Conservation (phyloP, 1,140 invertebrate species). For the Andrena cerasifolii region DNA sequence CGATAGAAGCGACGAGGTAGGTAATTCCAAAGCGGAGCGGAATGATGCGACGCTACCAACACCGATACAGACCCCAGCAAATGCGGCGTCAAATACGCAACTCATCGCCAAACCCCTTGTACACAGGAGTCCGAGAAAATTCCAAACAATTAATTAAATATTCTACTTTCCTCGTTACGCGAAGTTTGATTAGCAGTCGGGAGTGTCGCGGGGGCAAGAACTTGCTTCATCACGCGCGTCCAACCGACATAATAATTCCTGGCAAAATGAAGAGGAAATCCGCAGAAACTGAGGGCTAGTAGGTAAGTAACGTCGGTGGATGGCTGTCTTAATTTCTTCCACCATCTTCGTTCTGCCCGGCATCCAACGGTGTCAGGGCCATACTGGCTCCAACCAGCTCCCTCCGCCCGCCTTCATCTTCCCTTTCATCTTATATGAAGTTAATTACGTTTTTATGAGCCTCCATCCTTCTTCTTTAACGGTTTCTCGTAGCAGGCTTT, state of each 20-base stretch:
- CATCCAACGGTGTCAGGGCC: conserved; percentile 32
- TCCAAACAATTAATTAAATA: conserved; percentile 33
- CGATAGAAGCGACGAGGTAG: too few relatives aligned
- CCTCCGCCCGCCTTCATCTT: conserved; percentile 13
- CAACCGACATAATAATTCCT: conserved; percentile 66
- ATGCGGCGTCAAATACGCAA: neutral
- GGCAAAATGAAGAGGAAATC: conserved; percentile 60
- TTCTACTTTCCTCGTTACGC: conserved; percentile 53
- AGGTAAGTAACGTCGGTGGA: conserved; percentile 56
- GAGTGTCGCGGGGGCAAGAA: conserved; percentile 18
- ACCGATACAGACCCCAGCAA: neutral
- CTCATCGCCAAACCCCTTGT: neutral
- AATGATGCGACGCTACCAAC: too few relatives aligned
- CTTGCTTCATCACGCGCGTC: conserved; percentile 54
- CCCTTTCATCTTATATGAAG: conserved; percentile 69
- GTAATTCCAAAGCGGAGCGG: too few relatives aligned
- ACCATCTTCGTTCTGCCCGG: conserved; percentile 55
- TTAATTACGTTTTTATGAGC: conserved; percentile 73
- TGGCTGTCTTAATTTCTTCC: conserved; percentile 67
- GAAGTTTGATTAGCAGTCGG: conserved; percentile 60
- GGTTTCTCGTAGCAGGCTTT: conserved; percentile 38
- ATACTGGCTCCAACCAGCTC: conserved; percentile 14
- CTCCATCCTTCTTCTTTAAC: conserved; percentile 58
- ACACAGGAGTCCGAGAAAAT: neutral
- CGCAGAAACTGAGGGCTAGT: conserved; percentile 42